Conservation (phyloP, 2,797 vertebrate genomes). For the Anguilla obscura region DNA sequence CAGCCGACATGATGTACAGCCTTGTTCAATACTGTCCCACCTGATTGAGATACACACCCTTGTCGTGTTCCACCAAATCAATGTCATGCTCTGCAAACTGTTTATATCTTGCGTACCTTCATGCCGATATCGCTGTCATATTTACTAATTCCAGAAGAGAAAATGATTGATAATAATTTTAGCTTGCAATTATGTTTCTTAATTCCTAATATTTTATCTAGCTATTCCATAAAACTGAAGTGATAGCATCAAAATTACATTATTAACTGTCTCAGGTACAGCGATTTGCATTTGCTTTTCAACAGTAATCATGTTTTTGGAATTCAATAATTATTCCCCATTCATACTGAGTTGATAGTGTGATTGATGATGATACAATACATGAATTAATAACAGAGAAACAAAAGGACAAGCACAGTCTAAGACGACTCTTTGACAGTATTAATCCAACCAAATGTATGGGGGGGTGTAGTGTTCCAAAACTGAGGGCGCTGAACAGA, state of each 20-base stretch:
- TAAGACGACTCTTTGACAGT: background rate
- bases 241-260: background rate
- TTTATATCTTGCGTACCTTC: background rate
- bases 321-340: background rate
- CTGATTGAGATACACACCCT: background rate
- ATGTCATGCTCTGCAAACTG: background rate
- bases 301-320: background rate
- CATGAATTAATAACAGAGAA: background rate
- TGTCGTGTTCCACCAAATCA: background rate
- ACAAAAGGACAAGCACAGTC: background rate
- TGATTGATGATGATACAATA: background rate
- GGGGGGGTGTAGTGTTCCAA: background rate
- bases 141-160: background rate
- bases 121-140: background rate
- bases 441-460: background rate
- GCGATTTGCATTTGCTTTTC: background rate
- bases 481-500: background rate
- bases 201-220: background rate
- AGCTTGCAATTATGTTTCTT: background rate
- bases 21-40: background rate
- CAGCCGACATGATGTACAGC: background rate
- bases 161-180: background rate
- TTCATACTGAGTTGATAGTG: background rate
- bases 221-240: background rate
- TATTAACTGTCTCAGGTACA: background rate